Evolutionary conservation across 2,888 invertebrate genomes (phyloP), one percentile per base, ranked within the genome.

Genomic region (Lysandra coridon): DNA sequence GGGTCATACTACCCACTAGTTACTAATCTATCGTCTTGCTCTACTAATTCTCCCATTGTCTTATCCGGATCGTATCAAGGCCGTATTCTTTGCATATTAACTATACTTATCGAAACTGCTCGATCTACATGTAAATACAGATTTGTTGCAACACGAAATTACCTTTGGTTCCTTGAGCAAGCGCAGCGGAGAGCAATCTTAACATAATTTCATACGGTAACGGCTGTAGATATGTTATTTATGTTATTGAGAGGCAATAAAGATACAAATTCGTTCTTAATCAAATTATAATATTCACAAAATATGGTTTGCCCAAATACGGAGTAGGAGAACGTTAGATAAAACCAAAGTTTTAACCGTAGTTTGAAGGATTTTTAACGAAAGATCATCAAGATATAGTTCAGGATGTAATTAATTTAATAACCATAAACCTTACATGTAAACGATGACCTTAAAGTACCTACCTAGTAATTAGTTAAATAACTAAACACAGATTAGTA

Each of bases 1-100:
- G 86, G 88, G 84, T 87, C 85, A 85, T 86, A 88, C 90, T 89
- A 90, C 87, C 88, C 87, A 89, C 87, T 89, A 88, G 88, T 91
- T 90, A 86, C 84, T 86, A 40, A 74, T 62, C 60, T 62, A 79
- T 73, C 60, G 79, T 75, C 60, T 79, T 44, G 75, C 79, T 79
- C 75, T 60, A 79, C 44, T 64, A 78, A 78, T 53, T 78, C 23
- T 74, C 74, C 62, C 62, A 79, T 79, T 75, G 76, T 79, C 74
- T 79, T 79, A 75, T 79, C 75, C 60, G 74, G 62, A 74, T 79
- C 57, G 44, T 30, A 60, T 75, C 75, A 75, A 79, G 79, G 79
- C 49, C 75, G 53, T 69, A 73, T 49, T 69, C 69, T 69, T 69
- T 69, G 69, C 69, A 69, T 69, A 69, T 69, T 69, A 69, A 37